Evolutionary conservation across 2,113 vertebrate genomes (phyloP), one percentile per base, ranked within the genome.

Genomic region (Limnothrissa miodon): DNA sequence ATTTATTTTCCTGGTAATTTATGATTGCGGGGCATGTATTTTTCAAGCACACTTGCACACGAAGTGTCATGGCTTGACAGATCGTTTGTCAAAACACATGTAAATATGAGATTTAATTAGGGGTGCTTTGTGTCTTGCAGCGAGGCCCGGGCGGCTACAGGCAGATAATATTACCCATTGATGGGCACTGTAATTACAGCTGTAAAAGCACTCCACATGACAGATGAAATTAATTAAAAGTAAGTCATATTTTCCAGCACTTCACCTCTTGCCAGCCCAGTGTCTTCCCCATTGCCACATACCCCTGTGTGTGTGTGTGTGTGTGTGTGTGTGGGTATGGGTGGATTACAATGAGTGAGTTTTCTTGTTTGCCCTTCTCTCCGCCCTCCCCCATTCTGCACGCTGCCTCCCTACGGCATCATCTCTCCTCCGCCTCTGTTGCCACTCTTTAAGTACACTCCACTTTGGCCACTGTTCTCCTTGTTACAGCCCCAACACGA

Each of bases 401-500:
- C 80, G 39, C 84, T 82, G 53, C 53, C 82, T 83, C 82, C 42
- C 83, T n/a, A 80, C 66, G 5, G 66, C 29, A 80, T 78, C 78
- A 82, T 83, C 66, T 74, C 66, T 74, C 48, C 78, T 81, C 87
- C 88, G 25, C 88, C 90, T 91, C 92, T 90, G 91, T 90, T 93
- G 93, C 89, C 93, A 92, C 92, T 95, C 95, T 95, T 97, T 96
- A 97, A 96, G 95, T 95, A 97, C 96, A 96, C 95, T 96, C 95
- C 94, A 93, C 95, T 95, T 96, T 99, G 98, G 98, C 97, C 95
- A 85, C 89, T 93, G 96, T 94, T 95, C 96, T 94, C 94, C 95
- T 95, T 94, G 93, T 98, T 97, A 96, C 98, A 98, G 97, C 95
- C 95, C 88, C 93, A 89, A 97, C 97, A 97, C 92, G 93, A 95